Percentiles rank a stretch among this genome's conserved stretches.
Conservation (phyloP, 2,113 vertebrate species). For the Amazona vittata region DNA sequence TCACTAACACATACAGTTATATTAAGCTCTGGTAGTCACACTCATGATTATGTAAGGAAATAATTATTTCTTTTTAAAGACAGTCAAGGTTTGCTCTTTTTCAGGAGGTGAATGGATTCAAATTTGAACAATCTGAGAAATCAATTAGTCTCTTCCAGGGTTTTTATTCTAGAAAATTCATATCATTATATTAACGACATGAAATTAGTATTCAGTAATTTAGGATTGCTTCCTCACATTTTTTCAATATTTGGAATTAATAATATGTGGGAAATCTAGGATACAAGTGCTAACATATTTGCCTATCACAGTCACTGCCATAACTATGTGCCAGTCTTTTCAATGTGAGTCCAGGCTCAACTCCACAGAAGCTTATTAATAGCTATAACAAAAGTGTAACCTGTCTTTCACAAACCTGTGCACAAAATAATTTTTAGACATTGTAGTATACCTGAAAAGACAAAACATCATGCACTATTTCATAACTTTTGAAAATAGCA, state of each 20-base stretch:
- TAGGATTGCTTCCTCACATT: background rate
- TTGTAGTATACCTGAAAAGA: background rate
- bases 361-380: background rate
- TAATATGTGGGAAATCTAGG: background rate
- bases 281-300: background rate
- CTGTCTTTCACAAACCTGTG: background rate
- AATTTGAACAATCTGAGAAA: background rate
- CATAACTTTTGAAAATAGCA: slow-evolving; percentile 19
- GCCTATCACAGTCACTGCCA: background rate
- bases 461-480: slow-evolving; percentile 33
- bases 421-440: background rate
- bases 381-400: background rate
- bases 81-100: background rate
- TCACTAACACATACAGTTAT: background rate
- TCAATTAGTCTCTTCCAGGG: background rate
- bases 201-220: background rate
- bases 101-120: accelerated
- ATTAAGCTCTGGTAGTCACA: background rate
- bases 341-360: background rate
- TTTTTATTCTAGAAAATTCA: background rate
- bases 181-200: background rate
- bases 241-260: background rate
- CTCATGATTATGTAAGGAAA: background rate
- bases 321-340: background rate
- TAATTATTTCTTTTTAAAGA: background rate